These are phyloP conservation scores for Drosophila barbarae DNA, from an alignment of 2,888 invertebrate genomes.

Conservation along the genomic window DNA sequence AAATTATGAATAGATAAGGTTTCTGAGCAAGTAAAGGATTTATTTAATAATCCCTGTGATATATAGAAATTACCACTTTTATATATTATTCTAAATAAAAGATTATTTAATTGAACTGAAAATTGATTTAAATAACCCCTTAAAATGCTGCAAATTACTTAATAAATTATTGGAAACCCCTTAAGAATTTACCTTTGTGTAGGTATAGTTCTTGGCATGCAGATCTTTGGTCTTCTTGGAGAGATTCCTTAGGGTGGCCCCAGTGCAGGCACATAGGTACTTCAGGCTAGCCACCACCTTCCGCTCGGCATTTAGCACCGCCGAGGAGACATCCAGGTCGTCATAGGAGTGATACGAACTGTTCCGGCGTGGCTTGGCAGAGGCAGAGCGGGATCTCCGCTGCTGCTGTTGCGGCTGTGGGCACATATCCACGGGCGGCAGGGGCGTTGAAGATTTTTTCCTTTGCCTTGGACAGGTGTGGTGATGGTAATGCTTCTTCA, in stretches of 20 bases:
- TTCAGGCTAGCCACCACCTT: slow-evolving; percentile 75
- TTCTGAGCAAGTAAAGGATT: background rate
- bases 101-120: no score
- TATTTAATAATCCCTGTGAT: background rate
- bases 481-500: slow-evolving; percentile 59
- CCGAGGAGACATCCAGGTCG: slow-evolving; percentile 68
- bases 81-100: background rate
- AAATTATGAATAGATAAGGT: no score
- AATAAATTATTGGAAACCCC: background rate
- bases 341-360: slow-evolving; percentile 76
- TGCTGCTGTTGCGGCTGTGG: slow-evolving; percentile 56
- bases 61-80: background rate
- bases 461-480: slow-evolving; percentile 63
- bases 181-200: slow-evolving; percentile 84
- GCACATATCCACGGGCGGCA: slow-evolving; percentile 18
- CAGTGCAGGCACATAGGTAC: slow-evolving; percentile 78
- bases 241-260: slow-evolving; percentile 75
- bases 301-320: slow-evolving; percentile 63
- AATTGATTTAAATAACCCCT: no score
- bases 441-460: slow-evolving; percentile 38
- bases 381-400: slow-evolving; percentile 58
- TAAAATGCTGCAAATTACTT: no score
- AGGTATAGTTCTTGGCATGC: slow-evolving; percentile 80
- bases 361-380: slow-evolving; percentile 70
- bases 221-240: slow-evolving; percentile 76